Percentiles rank a stretch among this genome's conserved stretches.
phyloP scores from a whole-genome alignment of 2,113 vertebrate genomes.

The Leucopsar rothschildi region DNA sequence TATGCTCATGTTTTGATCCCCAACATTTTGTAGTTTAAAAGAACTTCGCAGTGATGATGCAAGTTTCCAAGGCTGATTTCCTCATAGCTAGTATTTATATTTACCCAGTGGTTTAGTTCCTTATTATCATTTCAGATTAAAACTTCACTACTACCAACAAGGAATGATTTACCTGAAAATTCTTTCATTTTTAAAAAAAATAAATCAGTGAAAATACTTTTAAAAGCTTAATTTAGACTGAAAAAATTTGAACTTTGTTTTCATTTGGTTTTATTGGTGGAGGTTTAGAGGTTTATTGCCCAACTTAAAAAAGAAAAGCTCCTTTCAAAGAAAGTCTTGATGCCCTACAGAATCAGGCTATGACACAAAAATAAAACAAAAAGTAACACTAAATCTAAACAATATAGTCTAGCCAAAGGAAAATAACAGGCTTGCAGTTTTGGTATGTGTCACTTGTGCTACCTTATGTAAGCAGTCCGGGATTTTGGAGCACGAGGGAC shows the following conservation, averaged over 20 bases:
- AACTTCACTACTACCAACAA: not conserved
- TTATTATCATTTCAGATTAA: not conserved
- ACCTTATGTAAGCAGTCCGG: not conserved
- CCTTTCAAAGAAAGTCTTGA: not conserved
- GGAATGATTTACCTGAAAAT: not conserved
- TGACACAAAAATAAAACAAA: not conserved
- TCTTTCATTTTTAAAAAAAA: too few species aligned
- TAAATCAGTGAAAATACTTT: not conserved
- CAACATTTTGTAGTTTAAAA: not conserved
- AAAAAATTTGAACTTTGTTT: not conserved
- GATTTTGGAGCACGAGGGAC: not conserved
- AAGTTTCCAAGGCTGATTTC: not conserved
- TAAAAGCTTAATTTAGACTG: not conserved
- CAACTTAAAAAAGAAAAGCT: not conserved
- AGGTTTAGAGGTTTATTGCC: not conserved
- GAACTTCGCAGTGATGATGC: not conserved
- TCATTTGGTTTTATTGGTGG: not conserved
- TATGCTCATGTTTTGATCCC: not conserved
- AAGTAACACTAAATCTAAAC: not conserved
- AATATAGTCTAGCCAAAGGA: not conserved
- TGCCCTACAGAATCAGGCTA: not conserved
- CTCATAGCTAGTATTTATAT: not conserved
- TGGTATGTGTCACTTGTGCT: not conserved
- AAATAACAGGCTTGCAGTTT: not conserved
- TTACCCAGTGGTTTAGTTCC: not conserved